Conservation (phyloP, 2,888 invertebrate species). For the Lasioglossum lativentre region DNA sequence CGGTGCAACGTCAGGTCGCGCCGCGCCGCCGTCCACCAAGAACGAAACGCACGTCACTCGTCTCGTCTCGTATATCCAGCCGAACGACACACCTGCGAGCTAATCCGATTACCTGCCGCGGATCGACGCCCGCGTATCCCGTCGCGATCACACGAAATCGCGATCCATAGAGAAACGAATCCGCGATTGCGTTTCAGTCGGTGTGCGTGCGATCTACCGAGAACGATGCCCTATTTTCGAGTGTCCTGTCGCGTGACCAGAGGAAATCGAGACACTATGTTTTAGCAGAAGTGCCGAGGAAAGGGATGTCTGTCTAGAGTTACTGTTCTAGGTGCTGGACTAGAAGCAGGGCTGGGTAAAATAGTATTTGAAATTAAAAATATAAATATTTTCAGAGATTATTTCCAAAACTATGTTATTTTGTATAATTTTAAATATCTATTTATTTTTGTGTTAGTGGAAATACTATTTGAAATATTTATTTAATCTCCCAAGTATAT, state of each 20-base stretch:
- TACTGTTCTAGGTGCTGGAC: background rate
- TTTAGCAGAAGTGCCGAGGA: background rate
- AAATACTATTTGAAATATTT: too few relatives aligned
- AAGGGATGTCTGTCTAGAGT: background rate
- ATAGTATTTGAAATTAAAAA: too few relatives aligned
- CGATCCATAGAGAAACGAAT: conserved; percentile 36
- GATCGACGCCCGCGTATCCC: conserved; percentile 46
- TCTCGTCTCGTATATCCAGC: conserved; percentile 20
- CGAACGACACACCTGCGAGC: conserved; percentile 63
- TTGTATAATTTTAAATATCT: too few relatives aligned
- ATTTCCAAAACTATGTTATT: too few relatives aligned
- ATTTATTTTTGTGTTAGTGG: too few relatives aligned
- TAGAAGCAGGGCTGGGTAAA: too few relatives aligned
- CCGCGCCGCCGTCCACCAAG: conserved; percentile 34
- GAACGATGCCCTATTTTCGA: conserved; percentile 34
- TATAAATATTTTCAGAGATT: too few relatives aligned
- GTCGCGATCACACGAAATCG: conserved; percentile 53
- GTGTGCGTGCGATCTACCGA: conserved; percentile 15
- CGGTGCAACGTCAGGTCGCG: background rate
- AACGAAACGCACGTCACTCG: conserved; percentile 39
- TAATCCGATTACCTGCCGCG: conserved; percentile 69
- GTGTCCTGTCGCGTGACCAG: conserved; percentile 22
- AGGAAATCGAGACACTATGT: background rate
- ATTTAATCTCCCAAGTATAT: too few relatives aligned
- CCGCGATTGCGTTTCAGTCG: conserved; percentile 42